Percentiles rank a stretch among this genome's conserved stretches.
Conservation (phyloP, 2,888 invertebrate genomes). For the Microctonus aethiopoides region DNA sequence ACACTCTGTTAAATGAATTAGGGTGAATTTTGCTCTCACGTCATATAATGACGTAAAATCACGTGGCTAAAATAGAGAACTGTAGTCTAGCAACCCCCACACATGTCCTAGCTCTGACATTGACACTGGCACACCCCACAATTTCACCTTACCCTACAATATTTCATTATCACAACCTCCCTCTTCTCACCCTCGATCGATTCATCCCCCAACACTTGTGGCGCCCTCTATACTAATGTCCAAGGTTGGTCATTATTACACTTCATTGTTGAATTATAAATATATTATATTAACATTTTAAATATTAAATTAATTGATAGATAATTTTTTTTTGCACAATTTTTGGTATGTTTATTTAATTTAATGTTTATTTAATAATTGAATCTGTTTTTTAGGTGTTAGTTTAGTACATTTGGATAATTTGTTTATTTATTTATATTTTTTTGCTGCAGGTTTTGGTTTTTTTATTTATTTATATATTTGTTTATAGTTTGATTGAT, state of each 20-base stretch:
- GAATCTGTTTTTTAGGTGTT: too few relatives aligned
- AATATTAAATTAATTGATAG: too few relatives aligned
- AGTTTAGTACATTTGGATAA: too few relatives aligned
- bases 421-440: too few relatives aligned
- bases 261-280: neutral
- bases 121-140: constrained; percentile 58
- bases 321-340: too few relatives aligned
- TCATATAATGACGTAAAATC: constrained; percentile 48
- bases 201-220: neutral
- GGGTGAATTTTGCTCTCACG: constrained; percentile 51
- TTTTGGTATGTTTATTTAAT: too few relatives aligned
- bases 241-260: neutral
- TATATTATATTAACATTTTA: too few relatives aligned
- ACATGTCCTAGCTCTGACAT: constrained; percentile 58
- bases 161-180: neutral
- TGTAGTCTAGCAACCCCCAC: constrained; percentile 40
- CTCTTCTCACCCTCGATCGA: constrained; percentile 1
- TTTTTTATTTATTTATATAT: too few relatives aligned
- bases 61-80: constrained; percentile 38
- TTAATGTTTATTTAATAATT: too few relatives aligned
- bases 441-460: too few relatives aligned
- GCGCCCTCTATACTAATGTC: neutral
- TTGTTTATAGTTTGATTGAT: too few relatives aligned
- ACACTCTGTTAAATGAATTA: too few relatives aligned
- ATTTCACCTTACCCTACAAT: constrained; percentile 17